A percentile compares a stretch with the other conserved stretches of the same genome.
phyloP scores from a whole-genome alignment of 1,140 invertebrate species.

The Hesperophylax magnus region DNA sequence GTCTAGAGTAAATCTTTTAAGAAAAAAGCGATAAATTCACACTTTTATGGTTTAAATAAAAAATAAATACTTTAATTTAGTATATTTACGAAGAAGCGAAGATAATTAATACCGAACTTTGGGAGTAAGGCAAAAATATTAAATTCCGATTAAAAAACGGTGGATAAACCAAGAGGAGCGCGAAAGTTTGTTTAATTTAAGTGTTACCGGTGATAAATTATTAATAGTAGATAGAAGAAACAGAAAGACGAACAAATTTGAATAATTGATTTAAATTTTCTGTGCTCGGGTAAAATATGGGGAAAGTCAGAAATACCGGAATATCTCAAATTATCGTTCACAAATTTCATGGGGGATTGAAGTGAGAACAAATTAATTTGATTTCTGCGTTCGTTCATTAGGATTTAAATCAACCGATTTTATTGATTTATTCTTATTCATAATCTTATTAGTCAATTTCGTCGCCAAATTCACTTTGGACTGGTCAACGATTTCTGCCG shows the following conservation, averaged over 20 bases:
- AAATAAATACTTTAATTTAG: neutral
- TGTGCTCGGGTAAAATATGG: slow-evolving; percentile 34
- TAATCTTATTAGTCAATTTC: neutral
- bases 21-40: too few relatives aligned
- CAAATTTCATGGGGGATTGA: slow-evolving; percentile 10
- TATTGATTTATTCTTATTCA: slow-evolving; percentile 3
- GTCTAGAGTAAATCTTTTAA: too few relatives aligned
- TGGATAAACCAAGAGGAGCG: neutral
- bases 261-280: slow-evolving; percentile 57
- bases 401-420: neutral
- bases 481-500: too few relatives aligned
- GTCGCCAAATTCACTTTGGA: too few relatives aligned
- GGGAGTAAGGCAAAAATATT: neutral
- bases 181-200: slow-evolving; percentile 14
- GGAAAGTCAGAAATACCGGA: slow-evolving; percentile 6
- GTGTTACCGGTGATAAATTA: slow-evolving; percentile 51
- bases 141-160: neutral
- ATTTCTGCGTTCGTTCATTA: slow-evolving; percentile 3
- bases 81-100: neutral
- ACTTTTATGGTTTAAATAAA: neutral
- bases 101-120: neutral
- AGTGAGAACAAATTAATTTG: neutral
- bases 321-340: slow-evolving; percentile 33
- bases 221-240: slow-evolving; percentile 44
- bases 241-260: slow-evolving; percentile 50